phyloP scores from a whole-genome alignment of 2,797 vertebrate species.

The Protonibea diacanthus region DNA sequence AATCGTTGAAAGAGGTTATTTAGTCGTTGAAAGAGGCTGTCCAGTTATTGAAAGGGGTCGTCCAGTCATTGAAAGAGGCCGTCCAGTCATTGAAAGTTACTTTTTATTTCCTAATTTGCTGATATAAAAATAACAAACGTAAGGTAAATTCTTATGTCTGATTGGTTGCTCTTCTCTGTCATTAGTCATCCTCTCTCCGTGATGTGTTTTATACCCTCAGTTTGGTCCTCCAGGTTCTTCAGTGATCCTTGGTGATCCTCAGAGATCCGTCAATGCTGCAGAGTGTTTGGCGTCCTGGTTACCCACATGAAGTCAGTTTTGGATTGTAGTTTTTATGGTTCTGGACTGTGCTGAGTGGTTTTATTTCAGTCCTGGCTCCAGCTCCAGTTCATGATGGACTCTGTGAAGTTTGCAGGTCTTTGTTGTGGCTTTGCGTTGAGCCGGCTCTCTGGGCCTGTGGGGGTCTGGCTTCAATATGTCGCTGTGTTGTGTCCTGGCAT shows the following conservation, averaged over 20 bases:
- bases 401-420: conserved; percentile 82
- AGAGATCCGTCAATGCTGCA: background rate
- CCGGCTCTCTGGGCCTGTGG: conserved; percentile 87
- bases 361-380: conserved; percentile 73
- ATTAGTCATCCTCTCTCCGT: too few relatives aligned
- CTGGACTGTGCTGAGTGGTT: conserved; percentile 66
- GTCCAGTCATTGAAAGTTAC: too few relatives aligned
- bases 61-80: too few relatives aligned
- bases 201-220: too few relatives aligned
- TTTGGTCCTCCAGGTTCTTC: too few relatives aligned
- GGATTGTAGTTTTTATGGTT: conserved; percentile 31
- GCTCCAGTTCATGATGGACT: conserved; percentile 53
- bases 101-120: too few relatives aligned
- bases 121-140: too few relatives aligned
- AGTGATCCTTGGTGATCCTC: background rate
- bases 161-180: background rate
- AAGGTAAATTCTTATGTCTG: background rate
- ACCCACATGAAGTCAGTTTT: conserved; percentile 5
- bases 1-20: too few relatives aligned
- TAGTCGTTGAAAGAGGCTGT: too few relatives aligned
- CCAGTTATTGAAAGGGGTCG: too few relatives aligned
- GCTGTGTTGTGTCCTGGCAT: conserved; percentile 89
- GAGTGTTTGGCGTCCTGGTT: background rate
- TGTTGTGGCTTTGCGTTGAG: conserved; percentile 93
- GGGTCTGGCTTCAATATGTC: conserved; percentile 94